Evolutionary conservation across 2,113 vertebrate genomes (phyloP), one percentile per base, ranked within the genome.

Genomic region (Lasiurus cinereus): DNA sequence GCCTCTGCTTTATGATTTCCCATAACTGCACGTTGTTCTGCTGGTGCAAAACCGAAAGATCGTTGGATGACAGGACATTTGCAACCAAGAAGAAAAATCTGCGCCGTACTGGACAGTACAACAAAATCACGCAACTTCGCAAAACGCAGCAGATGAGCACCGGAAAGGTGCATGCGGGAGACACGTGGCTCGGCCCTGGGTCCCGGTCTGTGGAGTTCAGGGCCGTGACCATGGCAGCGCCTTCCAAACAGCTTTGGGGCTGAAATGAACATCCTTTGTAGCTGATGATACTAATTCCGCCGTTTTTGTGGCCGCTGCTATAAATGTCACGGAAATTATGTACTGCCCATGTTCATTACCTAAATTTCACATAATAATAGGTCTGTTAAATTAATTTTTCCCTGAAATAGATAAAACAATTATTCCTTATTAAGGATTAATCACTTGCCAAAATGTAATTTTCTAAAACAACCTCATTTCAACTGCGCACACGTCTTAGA

Each of bases 331-430:
- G 78, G 69, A 97, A 97, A 96, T 97, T 97, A 93, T 94, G 96
- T 88, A 95, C 95, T 96, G 85, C 39, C 88, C 92, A 97, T 96
- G 85, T 97, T 97, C 94, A 97, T 95, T 96, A 96, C 92, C 94
- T 86, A 91, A 96, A 97, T 96, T 96, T 96, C 95, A 97, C 93
- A 94, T 95, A 97, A 95, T 97, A 93, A 93, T 92, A 96, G 94
- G 94, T 92, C 73, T 93, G 92, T 96, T 93, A 97, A 96, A 96
- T 96, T 97, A 97, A 96, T 97, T 96, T 96, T 95, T 94, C 70
- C 95, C 93, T 94, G 93, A 97, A 97, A 97, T 96, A 97, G 96
- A 95, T 95, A 94, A 97, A 97, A 95, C 84, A 92, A 97, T 96
- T 96, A 85, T 70, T 96, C 94, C 84, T 96, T 95, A 96, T 94